Evolutionary conservation across 2,797 vertebrate species (phyloP), one percentile per base, ranked within the genome.

Genomic region (Morus bassanus): DNA sequence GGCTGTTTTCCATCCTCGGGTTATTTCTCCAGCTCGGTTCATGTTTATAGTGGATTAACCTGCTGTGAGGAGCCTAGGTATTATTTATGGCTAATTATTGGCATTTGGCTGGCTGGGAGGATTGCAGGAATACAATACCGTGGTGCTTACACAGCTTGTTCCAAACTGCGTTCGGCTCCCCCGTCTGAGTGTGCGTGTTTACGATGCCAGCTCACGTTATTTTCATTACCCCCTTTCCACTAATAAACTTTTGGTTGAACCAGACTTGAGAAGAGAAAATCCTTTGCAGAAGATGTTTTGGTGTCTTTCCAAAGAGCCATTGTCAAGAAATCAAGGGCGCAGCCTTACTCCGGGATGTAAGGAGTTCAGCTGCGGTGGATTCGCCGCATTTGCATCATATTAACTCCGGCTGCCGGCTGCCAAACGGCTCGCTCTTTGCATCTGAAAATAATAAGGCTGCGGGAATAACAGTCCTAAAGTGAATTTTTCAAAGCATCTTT

Each of bases 1-100:
- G 67, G 80, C 86, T 85, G 89, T 60, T 96, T 96, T 94, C 95
- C 91, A 80, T 75, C 83, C 91, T 18, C 6, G 35, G 85, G 77
- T 85, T 87, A 68, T 91, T 94, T 79, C 91, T 88, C 67, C 79
- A 76, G 72, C 83, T 93, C 19, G 25, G 69, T 74, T 70, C 67
- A 17, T 60, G 85, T 94, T 96, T 89, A 74, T 57, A 85, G 92
- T 48, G 89, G 78, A 70, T 85, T 72, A 78, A 91, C 94, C 94
- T 78, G 94, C 94, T 91, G 95, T 21, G 65, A 94, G 94, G 77
- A 96, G 84, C 90, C 86, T 41, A 54, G 84, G 61, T 85, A 88
- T 95, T 92, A 93, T 96, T 96, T 95, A 88, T 87, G 90, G 86
- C 72, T 45, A 51, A 94, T 95, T 95, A 88, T 77, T 93, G 94